Evolutionary conservation across 2,888 invertebrate genomes (phyloP).

Genomic region (Frankliniella intonsa): DNA sequence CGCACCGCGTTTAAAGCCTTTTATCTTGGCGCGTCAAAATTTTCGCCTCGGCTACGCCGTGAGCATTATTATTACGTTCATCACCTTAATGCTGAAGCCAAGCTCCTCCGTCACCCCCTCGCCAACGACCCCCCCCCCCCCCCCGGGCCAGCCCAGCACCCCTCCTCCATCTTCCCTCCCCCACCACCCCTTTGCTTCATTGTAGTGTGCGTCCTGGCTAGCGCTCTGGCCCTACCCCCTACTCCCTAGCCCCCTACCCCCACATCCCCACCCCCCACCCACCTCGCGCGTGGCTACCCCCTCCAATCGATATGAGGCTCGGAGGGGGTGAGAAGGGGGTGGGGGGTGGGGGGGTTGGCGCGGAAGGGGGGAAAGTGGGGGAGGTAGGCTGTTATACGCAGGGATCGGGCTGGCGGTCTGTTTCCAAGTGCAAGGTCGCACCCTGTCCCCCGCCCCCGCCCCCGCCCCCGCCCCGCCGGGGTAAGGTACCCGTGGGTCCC

Average conservation of each 20-base stretch:
- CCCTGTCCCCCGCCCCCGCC: neutral
- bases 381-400: neutral
- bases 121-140: neutral
- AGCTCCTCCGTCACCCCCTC: neutral
- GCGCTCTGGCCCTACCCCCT: no score
- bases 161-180: slow-evolving; percentile 28
- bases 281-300: neutral
- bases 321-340: neutral
- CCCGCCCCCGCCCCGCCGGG: neutral
- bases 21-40: neutral
- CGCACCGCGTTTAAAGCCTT: neutral
- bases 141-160: neutral
- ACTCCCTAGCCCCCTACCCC: neutral
- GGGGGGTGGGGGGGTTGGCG: neutral
- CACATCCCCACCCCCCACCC: neutral
- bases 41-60: neutral
- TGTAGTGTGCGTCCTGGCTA: neutral
- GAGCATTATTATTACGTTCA: neutral
- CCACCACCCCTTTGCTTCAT: neutral
- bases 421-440: neutral
- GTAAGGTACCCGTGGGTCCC: neutral
- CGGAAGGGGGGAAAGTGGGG: neutral
- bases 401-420: neutral
- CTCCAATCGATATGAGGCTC: slow-evolving; percentile 3
- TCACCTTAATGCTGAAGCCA: neutral